Evolutionary conservation across 2,113 vertebrate genomes (phyloP), one percentile per base, ranked within the genome.

Genomic region (Myrmophylax atrothorax): DNA sequence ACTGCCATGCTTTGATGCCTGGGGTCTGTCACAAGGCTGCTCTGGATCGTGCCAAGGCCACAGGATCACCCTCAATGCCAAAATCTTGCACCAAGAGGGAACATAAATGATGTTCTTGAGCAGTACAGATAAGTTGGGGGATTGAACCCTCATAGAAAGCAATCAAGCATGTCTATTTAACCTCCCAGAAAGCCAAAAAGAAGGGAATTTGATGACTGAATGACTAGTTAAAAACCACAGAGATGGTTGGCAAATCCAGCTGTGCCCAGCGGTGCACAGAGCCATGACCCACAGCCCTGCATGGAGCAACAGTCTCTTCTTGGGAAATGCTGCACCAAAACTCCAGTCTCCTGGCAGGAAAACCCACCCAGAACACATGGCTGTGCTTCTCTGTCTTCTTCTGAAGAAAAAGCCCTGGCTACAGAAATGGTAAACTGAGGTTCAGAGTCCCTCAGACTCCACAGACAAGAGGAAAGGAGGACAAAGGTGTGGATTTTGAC

Each of bases 281-380:
- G 50, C 58, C 3, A 0, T 4, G 33, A 31, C 44, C 2, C 1
- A 26, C 33, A 59, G 50, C 26, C 46, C 1, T 23, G 33, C 29
- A 12, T 0, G 1, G 14, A 14, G 31, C 35, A 35, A 49, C 5
- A 1, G 49, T 49, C 38, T 12, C 63, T 9, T 42, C 4, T 0
- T 19, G 42, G 62, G 50, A 58, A 69, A 70, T 3, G 14, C 47
- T 24, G 55, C 22, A 5, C 9, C 33, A 8, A 26, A 40, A 9
- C 14, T 29, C 18, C 1, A 0, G 31, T 52, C 18, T 42, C 35
- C 24, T 18, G 25, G 37, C 33, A 33, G 70, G 46, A 75, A 49
- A 52, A 31, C 10, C n/a, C 11, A 47, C 23, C 40, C 11, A 28
- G 26, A 14, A 40, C 37, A 44, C 56, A 37, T 0, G 0, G 42